phyloP scores from a whole-genome alignment of 1,140 invertebrate species.

The Drosophila ambigua region DNA sequence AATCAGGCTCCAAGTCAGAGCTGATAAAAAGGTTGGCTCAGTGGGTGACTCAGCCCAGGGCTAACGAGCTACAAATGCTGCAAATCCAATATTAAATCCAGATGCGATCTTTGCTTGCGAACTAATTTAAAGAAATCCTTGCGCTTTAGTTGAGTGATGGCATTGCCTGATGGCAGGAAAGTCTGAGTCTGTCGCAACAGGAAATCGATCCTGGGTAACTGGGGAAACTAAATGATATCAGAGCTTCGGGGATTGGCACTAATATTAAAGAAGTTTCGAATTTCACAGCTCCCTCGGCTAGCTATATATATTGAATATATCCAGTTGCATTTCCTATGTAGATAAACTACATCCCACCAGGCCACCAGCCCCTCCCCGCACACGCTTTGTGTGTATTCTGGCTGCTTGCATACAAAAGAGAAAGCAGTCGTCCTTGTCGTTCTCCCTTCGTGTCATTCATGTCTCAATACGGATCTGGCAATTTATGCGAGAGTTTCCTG shows the following conservation, averaged over 20 bases:
- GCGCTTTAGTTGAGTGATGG: too few relatives aligned
- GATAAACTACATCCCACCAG: slow-evolving; percentile 50
- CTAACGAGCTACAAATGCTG: too few relatives aligned
- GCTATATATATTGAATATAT: slow-evolving; percentile 59
- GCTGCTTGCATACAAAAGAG: slow-evolving; percentile 30
- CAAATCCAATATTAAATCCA: too few relatives aligned
- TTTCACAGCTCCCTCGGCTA: slow-evolving; percentile 32
- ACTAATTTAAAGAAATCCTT: too few relatives aligned
- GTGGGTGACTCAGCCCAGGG: slow-evolving; percentile 21
- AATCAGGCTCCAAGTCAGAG: not conserved
- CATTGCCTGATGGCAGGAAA: too few relatives aligned
- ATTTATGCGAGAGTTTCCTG: slow-evolving; percentile 81
- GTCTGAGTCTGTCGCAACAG: too few relatives aligned
- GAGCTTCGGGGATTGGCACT: slow-evolving; percentile 35
- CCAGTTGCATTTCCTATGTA: slow-evolving; percentile 79
- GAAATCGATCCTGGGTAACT: not conserved
- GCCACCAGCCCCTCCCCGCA: slow-evolving; percentile 12
- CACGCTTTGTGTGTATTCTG: slow-evolving; percentile 31
- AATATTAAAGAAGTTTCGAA: slow-evolving; percentile 43
- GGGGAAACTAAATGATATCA: slow-evolving; percentile 44
- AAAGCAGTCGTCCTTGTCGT: slow-evolving; percentile 5
- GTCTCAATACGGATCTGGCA: slow-evolving; percentile 49
- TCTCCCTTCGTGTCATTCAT: slow-evolving; percentile 44
- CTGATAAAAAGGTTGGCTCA: slow-evolving; percentile 11
- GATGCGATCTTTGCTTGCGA: too few relatives aligned